Evolutionary conservation across 2,797 vertebrate genomes (phyloP).

Genomic region (Crypturellus tataupa): DNA sequence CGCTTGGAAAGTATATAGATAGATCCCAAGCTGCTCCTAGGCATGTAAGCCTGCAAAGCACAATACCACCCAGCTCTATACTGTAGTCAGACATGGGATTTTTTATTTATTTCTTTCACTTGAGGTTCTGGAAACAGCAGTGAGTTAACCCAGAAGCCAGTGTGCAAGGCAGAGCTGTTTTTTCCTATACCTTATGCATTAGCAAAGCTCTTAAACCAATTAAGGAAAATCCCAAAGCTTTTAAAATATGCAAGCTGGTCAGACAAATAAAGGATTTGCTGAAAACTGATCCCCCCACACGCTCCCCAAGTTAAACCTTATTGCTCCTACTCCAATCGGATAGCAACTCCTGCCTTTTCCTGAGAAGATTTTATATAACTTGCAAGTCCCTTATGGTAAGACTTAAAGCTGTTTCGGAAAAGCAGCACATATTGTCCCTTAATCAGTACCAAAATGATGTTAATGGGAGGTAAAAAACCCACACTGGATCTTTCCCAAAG

Average conservation of each 20-base stretch:
- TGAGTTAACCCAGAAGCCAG: neutral
- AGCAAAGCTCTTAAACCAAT: conserved; percentile 9
- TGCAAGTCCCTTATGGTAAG: neutral
- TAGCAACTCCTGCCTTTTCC: neutral
- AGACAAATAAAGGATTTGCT: conserved; percentile 4
- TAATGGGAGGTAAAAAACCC: neutral
- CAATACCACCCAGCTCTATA: neutral
- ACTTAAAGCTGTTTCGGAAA: neutral
- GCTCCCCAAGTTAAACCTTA: neutral
- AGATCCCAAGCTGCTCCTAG: conserved; percentile 22
- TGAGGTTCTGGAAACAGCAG: neutral
- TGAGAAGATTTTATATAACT: neutral
- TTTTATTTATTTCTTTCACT: neutral
- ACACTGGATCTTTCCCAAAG: neutral
- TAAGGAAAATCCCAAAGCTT: neutral
- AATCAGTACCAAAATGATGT: neutral
- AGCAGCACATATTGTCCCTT: neutral
- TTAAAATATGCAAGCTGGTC: neutral
- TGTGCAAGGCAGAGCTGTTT: neutral
- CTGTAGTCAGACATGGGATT: neutral
- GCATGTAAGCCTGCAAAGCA: conserved; percentile 8
- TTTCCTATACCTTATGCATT: neutral
- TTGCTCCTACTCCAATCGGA: conserved; percentile 17
- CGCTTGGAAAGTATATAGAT: neutral
- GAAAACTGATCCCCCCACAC: neutral